Percentiles rank a stretch among this genome's conserved stretches.
Evolutionary conservation across 1,140 invertebrate species (phyloP).

Genomic region (Ceratina australensis): DNA sequence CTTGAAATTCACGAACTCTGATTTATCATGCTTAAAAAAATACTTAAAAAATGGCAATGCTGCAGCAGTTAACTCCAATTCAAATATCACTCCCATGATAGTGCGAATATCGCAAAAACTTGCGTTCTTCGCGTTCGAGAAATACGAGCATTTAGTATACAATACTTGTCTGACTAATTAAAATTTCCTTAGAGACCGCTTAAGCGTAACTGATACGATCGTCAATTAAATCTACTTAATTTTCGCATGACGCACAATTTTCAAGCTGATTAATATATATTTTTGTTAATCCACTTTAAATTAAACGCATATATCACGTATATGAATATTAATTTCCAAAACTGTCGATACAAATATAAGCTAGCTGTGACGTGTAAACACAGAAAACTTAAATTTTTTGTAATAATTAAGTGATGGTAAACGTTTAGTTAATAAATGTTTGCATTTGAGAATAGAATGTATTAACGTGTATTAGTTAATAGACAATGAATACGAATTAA

Average conservation of each 20-base stretch:
- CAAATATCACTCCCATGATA: slow-evolving; percentile 2
- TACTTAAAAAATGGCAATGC: not conserved
- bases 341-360: no score
- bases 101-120: not conserved
- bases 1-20: no score
- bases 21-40: no score
- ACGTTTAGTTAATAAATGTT: not conserved
- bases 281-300: no score
- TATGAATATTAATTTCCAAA: no score
- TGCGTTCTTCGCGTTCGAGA: not conserved
- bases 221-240: no score
- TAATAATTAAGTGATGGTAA: not conserved
- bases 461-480: not conserved
- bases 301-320: no score
- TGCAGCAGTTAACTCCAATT: not conserved
- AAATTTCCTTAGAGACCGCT: not conserved
- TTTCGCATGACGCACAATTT: no score
- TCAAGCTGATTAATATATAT: no score
- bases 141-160: slow-evolving; percentile 13
- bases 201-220: accelerated
- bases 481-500: not conserved
- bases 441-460: not conserved
- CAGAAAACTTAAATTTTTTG: not conserved
- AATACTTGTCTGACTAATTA: not conserved
- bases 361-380: no score